Base-by-base conservation (phyloP, 2,113 vertebrate species). In the Sorex fumeus region DNA sequence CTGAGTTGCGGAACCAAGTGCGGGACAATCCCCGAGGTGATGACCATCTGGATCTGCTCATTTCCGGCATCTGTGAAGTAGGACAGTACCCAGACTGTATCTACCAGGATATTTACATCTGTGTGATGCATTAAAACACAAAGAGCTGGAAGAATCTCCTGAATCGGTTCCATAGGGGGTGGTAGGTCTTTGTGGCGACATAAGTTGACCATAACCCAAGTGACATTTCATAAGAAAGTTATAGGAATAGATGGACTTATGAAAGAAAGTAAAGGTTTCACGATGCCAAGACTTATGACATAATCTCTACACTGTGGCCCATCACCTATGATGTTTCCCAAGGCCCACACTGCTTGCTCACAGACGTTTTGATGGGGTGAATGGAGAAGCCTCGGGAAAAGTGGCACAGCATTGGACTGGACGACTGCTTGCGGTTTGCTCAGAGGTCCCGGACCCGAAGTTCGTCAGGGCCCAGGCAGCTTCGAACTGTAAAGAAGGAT, bases 11-110 rank as follows among this genome's bases (percentile, higher is more conserved):
- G 99, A 78, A 99, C 99, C 98, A 99, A 97, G 95, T 99, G 98
- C 88, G 98, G 99, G 92, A 99, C 99, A 69, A 99, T 99, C 69
- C 99, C 99, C 0, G 99, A 99, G 95, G 99, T 99, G 82, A 99
- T 99, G 92, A 99, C 99, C 99, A 99, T 99, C 97, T 99, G 99
- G 97, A 99, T 99, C 97, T 99, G 99, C 96, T 99, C 99, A 99
- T 99, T 99, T 69, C 3, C 18, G 66, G 99, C 96, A 9, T 53
- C 84, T 77, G 78, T 23, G 93, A 93, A 94, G 91, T n/a, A 69
- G 93, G 91, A 93, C 80, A 69, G 66, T 57, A 57, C n/a, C n/a
- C n/a, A n/a, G n/a, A n/a, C n/a, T n/a, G n/a, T 57, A n/a, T n/a
- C 93, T 97, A 99, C 99, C 95, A 99, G 9, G 10, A 18, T 99